phyloP scores from a whole-genome alignment of 2,888 invertebrate species.

The Sminthurinus aureus region DNA sequence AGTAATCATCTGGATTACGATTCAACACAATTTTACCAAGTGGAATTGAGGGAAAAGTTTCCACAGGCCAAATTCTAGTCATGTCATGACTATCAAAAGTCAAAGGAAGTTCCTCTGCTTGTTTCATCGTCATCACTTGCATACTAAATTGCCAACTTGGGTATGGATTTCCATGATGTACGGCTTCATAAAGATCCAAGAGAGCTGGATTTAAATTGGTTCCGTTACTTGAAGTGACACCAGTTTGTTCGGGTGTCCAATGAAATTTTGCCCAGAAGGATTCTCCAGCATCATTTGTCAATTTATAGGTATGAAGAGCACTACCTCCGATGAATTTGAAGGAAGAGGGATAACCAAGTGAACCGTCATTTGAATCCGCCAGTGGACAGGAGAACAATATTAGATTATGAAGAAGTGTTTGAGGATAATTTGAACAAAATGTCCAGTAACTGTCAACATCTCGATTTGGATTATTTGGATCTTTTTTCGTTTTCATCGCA shows the following conservation, averaged over 20 bases:
- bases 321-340: slow-evolving; percentile 94
- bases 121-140: slow-evolving; percentile 64
- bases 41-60: slow-evolving; percentile 84
- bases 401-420: neutral
- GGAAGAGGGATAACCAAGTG: slow-evolving; percentile 74
- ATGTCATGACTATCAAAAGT: slow-evolving; percentile 66
- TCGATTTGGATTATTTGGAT: neutral
- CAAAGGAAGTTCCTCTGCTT: slow-evolving; percentile 62
- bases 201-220: slow-evolving; percentile 49
- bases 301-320: slow-evolving; percentile 91
- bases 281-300: slow-evolving; percentile 78
- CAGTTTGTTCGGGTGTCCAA: slow-evolving; percentile 63
- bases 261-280: slow-evolving; percentile 72
- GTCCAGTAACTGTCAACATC: neutral
- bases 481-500: neutral
- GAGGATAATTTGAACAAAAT: neutral
- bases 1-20: slow-evolving; percentile 90
- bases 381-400: neutral
- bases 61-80: slow-evolving; percentile 80
- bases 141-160: slow-evolving; percentile 66
- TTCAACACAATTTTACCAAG: slow-evolving; percentile 87
- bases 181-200: slow-evolving; percentile 64
- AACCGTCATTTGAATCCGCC: neutral
- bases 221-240: neutral
- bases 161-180: slow-evolving; percentile 62